phyloP scores from a whole-genome alignment of 2,113 vertebrate species.

The mouse (Mus musculus) region GRCm39 chr5:54342501-54343000 shows the following conservation, averaged over 20 bases:
- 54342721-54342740: neutral
- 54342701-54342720: neutral
- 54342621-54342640: too few species aligned
- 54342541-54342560: neutral
- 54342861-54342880: too few species aligned
- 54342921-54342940: neutral
- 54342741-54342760: neutral
- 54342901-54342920: too few species aligned
- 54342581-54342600: neutral
- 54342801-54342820: accelerated
- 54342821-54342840: neutral
- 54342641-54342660: neutral
- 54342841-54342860: neutral
- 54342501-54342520: neutral
- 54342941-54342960: neutral
- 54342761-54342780: neutral
- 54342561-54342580: neutral
- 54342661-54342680: neutral
- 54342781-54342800: neutral
- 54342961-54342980: neutral
- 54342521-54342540: neutral
- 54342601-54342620: neutral
- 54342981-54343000: neutral
- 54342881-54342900: neutral
- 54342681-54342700: neutral